Evolutionary conservation across 2,888 invertebrate genomes (phyloP).

Genomic region (Pyrocoelia pectoralis): DNA sequence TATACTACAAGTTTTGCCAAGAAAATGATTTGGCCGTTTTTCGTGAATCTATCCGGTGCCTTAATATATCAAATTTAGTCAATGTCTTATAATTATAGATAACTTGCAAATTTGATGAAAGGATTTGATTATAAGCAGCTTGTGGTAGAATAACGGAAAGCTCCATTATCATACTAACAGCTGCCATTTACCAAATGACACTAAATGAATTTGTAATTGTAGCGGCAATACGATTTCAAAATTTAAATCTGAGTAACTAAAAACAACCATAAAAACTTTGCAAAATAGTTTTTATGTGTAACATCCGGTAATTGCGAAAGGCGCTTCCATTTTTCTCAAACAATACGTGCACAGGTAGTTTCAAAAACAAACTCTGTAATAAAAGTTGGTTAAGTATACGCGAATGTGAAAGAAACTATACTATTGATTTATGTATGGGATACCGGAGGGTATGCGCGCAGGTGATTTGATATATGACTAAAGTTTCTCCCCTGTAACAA

Average conservation of each 20-base stretch:
- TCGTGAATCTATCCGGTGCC: no score
- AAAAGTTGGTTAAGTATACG: constrained; percentile 11
- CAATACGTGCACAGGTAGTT: not conserved
- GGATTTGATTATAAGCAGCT: no score
- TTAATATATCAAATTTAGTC: no score
- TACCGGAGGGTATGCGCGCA: constrained; percentile 12
- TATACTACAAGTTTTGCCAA: no score
- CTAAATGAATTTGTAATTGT: no score
- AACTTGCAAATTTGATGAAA: no score
- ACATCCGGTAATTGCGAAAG: not conserved
- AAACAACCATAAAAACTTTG: not conserved
- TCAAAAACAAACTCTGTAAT: not conserved
- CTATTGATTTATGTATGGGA: constrained; percentile 23
- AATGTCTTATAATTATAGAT: no score
- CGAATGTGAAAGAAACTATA: constrained; percentile 8
- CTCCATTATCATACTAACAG: no score
- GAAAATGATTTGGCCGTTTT: no score
- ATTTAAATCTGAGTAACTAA: not conserved
- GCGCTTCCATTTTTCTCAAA: not conserved
- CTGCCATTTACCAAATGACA: no score
- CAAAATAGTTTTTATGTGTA: not conserved
- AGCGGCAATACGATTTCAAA: no score
- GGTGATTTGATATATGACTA: constrained; percentile 22
- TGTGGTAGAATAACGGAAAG: no score
- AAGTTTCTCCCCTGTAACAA: constrained; percentile 15